These are phyloP conservation scores for Carollia perspicillata DNA, from an alignment of 2,113 vertebrate species.

Conservation along the genomic window DNA sequence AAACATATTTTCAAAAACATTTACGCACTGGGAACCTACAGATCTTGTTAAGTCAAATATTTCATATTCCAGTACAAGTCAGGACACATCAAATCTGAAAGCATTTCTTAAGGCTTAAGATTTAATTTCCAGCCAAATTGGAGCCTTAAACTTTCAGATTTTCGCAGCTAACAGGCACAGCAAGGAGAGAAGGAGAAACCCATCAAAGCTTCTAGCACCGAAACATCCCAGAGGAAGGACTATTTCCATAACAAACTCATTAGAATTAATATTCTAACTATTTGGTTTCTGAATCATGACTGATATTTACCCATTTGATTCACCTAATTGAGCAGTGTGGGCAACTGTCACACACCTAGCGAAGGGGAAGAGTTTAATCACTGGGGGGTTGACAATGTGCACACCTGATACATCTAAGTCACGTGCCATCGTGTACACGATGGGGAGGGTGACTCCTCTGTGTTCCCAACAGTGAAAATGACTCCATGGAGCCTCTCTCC, in stretches of 20 bases:
- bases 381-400: too few relatives aligned
- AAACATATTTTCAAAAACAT: slow-evolving; percentile 62
- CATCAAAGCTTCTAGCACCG: neutral
- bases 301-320: neutral
- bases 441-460: fast-evolving
- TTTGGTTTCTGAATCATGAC: neutral
- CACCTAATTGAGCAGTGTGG: neutral
- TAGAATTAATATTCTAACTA: neutral
- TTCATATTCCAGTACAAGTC: slow-evolving; percentile 79
- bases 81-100: slow-evolving; percentile 70
- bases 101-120: slow-evolving; percentile 41
- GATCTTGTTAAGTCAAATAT: slow-evolving; percentile 72
- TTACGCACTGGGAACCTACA: slow-evolving; percentile 44
- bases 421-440: neutral
- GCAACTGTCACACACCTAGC: neutral
- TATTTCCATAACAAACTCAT: neutral
- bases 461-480: neutral
- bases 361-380: neutral
- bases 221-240: neutral
- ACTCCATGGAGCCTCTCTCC: neutral
- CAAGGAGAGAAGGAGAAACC: neutral
- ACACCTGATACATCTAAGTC: neutral
- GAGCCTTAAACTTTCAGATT: neutral
- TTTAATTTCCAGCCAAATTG: slow-evolving; percentile 22
- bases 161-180: neutral